Base-by-base conservation (phyloP, 2,113 vertebrate species). In the Nipponia nippon region DNA sequence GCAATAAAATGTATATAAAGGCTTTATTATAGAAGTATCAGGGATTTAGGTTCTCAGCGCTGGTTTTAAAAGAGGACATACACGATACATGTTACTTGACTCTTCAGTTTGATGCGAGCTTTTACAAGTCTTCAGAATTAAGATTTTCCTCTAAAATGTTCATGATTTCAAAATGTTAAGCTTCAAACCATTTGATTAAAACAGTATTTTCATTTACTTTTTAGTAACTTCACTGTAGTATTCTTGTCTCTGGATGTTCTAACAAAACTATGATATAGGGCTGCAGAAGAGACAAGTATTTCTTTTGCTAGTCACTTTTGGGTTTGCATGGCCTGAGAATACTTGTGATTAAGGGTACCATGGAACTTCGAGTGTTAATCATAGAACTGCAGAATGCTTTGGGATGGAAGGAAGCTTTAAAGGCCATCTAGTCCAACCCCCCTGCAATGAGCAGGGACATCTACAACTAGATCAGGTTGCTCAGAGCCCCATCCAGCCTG, bases 11-110 rank as follows among this genome's bases (percentile, higher is more conserved):
- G 7, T 49, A 7, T 75, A 6, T 47, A 34, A 53, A 62, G 18
- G 11, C 13, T 79, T 91, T 49, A n/a, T 76, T 95, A 40, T 53
- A 25, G 32, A 69, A 49, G 10, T 65, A 6, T 66, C 36, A 22
- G 10, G 22, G 46, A 18, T 66, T 38, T 10, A 65, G 15, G 8
- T 86, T 83, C n/a, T 76, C 30, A 42, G 1, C 1, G 2, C 4
- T 70, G 27, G 3, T 49, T 90, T 83, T 86, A 44, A 69, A 47
- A 78, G 83, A 47, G 9, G 3, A 26, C 7, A 1, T 49, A 25
- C 6, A 11, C 19, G 42, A 9, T 30, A 7, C 0, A 0, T 62
- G 27, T 80, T 82, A 36, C 22, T 61, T 77, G 21, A n/a, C 17
- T 7, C 67, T 89, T 53, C 40, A 40, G 23, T 29, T 63, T 40